These are phyloP conservation scores for Carcinoscorpius rotundicauda DNA, from an alignment of 1,140 invertebrate genomes.

Conservation along the genomic window DNA sequence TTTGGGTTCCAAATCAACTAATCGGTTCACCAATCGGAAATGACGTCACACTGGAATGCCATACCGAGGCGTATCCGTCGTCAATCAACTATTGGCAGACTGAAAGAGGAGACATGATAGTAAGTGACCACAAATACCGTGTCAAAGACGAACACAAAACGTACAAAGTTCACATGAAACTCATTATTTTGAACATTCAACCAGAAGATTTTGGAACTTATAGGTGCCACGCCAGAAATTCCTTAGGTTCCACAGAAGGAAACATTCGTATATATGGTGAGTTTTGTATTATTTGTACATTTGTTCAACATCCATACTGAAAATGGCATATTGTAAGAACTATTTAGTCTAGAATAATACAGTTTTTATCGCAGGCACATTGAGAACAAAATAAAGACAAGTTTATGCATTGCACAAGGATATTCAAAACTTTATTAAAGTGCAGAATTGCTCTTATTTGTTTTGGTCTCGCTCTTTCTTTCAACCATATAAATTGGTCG, in stretches of 20 bases:
- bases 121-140: conserved; percentile 22
- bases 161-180: conserved; percentile 26
- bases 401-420: no score
- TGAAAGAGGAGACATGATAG: conserved; percentile 20
- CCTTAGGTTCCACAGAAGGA: conserved; percentile 80
- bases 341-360: no score
- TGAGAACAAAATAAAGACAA: no score
- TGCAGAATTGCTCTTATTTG: no score
- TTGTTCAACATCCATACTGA: no score
- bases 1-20: conserved; percentile 39
- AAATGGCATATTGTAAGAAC: no score
- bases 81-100: conserved; percentile 27
- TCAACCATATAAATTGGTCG: no score
- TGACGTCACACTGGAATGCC: conserved; percentile 35
- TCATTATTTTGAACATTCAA: conserved; percentile 22
- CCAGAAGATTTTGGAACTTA: conserved; percentile 69
- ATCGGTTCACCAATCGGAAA: conserved; percentile 33
- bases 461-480: no score
- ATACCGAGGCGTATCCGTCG: conserved; percentile 30
- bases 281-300: no score
- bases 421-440: no score
- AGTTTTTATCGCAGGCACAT: no score
- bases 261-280: conserved; percentile 81
- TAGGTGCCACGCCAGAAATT: conserved; percentile 83
- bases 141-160: conserved; percentile 19